A percentile compares a stretch with the other conserved stretches of the same genome.
These are phyloP conservation scores for Acanthoscelides obtectus DNA, from an alignment of 2,888 invertebrate species.

Conservation along the genomic window DNA sequence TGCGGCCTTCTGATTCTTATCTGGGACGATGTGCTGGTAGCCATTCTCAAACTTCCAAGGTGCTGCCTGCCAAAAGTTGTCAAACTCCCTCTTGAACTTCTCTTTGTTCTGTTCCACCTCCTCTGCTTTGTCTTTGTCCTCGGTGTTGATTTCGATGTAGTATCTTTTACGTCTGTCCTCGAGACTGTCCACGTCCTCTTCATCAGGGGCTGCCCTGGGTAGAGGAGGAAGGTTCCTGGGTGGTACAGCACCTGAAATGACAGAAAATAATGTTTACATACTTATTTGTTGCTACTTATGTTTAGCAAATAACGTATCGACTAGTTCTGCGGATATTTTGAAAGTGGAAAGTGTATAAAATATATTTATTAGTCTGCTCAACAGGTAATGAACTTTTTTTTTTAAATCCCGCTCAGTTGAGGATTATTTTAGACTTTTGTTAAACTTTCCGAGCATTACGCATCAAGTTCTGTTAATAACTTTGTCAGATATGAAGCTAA, in stretches of 20 bases:
- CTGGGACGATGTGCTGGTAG: constrained; percentile 34
- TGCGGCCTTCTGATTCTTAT: constrained; percentile 1
- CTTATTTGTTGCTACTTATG: too few relatives aligned
- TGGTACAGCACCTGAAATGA: not conserved
- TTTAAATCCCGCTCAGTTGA: too few relatives aligned
- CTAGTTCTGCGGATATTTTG: too few relatives aligned
- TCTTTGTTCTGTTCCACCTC: constrained; percentile 17
- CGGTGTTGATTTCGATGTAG: constrained; percentile 32
- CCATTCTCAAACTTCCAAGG: constrained; percentile 31
- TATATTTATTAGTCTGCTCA: too few relatives aligned
- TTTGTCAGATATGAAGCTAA: too few relatives aligned
- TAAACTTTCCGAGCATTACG: too few relatives aligned
- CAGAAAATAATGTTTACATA: not conserved
- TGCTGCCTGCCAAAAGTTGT: constrained; percentile 30
- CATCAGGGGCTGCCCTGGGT: constrained; percentile 17
- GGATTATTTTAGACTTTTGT: too few relatives aligned
- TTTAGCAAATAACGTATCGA: too few relatives aligned
- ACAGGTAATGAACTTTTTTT: too few relatives aligned
- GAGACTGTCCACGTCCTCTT: constrained; percentile 15
- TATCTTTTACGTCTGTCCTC: constrained; percentile 23
- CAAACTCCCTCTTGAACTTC: constrained; percentile 29
- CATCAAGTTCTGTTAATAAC: too few relatives aligned
- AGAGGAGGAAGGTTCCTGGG: not conserved
- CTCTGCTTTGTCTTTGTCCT: constrained; percentile 18
- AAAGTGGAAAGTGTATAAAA: too few relatives aligned